Evolutionary conservation across 2,797 vertebrate species (phyloP).

Genomic region (Sorex maritimensis): DNA sequence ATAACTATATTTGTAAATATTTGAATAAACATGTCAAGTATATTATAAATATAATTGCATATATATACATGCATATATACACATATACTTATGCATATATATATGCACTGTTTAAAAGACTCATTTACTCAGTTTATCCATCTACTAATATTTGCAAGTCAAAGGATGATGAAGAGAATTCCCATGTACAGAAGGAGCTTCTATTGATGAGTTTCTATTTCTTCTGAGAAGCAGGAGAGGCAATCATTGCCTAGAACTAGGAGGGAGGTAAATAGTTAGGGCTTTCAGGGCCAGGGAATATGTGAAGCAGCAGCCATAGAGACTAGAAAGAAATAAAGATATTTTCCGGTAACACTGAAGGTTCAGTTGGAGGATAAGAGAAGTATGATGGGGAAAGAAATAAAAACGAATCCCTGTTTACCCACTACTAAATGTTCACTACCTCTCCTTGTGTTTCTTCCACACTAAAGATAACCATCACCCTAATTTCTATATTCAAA

Average conservation of each 20-base stretch:
- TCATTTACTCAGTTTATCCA: background rate
- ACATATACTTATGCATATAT: background rate
- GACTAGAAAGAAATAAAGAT: too few relatives aligned
- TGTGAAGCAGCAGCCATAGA: too few relatives aligned
- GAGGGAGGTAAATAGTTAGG: too few relatives aligned
- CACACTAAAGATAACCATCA: background rate
- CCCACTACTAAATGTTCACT: background rate
- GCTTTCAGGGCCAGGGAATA: too few relatives aligned
- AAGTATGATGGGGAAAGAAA: too few relatives aligned
- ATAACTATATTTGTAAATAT: background rate
- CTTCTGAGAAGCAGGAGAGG: too few relatives aligned
- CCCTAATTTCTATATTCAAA: conserved; percentile 1
- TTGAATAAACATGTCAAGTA: background rate
- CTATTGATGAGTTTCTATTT: too few relatives aligned
- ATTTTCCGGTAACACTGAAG: too few relatives aligned
- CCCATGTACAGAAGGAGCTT: too few relatives aligned
- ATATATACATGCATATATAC: background rate
- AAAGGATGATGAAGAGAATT: conserved; percentile 1
- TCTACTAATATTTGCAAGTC: background rate
- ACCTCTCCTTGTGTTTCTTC: background rate
- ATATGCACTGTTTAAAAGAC: background rate
- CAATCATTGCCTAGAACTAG: too few relatives aligned
- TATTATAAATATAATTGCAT: background rate
- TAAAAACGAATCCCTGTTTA: background rate
- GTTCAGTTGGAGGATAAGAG: too few relatives aligned